Percentiles rank a stretch among this genome's conserved stretches.
phyloP scores from a whole-genome alignment of 2,797 vertebrate species.

The Mycteria americana region DNA sequence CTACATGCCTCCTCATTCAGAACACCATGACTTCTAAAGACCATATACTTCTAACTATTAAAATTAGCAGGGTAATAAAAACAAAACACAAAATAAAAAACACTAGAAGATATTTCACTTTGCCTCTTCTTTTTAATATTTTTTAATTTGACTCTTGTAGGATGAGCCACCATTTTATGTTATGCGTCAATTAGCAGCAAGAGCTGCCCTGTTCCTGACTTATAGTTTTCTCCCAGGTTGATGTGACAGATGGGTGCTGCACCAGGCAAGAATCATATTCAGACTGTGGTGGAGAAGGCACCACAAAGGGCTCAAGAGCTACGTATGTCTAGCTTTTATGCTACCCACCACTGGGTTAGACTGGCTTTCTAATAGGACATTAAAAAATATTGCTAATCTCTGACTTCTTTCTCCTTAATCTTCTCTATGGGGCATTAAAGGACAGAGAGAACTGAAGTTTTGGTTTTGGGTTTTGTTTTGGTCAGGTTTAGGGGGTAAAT shows the following conservation, averaged over 20 bases:
- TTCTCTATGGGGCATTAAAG: neutral
- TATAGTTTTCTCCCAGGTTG: neutral
- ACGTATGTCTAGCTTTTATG: neutral
- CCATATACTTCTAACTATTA: neutral
- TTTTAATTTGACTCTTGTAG: neutral
- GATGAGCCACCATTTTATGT: neutral
- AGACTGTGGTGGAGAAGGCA: neutral
- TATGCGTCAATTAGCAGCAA: neutral
- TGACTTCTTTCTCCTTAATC: neutral
- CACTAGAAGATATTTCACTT: neutral
- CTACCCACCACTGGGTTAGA: neutral
- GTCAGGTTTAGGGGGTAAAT: neutral
- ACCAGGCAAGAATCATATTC: neutral
- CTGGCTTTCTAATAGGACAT: neutral
- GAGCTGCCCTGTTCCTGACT: neutral
- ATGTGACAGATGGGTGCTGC: neutral
- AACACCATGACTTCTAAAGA: neutral
- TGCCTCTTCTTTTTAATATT: neutral
- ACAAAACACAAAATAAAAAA: neutral
- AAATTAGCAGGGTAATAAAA: neutral
- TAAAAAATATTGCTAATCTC: neutral
- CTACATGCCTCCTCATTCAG: neutral
- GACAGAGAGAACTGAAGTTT: neutral
- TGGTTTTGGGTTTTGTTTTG: neutral
- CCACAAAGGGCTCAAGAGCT: neutral